Conservation (phyloP, 2,888 invertebrate species). For the Clistopyga incitator region DNA sequence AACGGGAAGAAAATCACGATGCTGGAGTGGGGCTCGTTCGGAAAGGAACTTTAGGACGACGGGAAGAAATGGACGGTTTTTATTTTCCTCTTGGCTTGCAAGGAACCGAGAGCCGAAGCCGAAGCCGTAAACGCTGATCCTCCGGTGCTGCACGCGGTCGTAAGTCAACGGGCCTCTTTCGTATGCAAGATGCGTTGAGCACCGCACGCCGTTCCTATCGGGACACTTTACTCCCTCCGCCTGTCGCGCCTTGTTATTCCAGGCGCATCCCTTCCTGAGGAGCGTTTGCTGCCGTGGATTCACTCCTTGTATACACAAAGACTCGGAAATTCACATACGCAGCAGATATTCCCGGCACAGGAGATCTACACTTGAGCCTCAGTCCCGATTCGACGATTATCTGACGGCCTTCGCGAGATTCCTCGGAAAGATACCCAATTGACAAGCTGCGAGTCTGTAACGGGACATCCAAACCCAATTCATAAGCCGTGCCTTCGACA, state of each 20-base stretch:
- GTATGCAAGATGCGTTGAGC: slow-evolving; percentile 77
- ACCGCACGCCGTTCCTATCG: slow-evolving; percentile 68
- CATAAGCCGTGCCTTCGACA: neutral
- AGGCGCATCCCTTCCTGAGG: slow-evolving; percentile 78
- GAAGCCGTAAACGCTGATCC: neutral
- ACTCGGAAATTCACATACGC: slow-evolving; percentile 74
- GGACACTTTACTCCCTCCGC: slow-evolving; percentile 60
- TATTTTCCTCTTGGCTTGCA: slow-evolving; percentile 9
- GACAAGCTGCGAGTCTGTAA: slow-evolving; percentile 2
- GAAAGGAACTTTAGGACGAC: slow-evolving; percentile 58
- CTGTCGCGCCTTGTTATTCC: slow-evolving; percentile 76
- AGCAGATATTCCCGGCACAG: neutral
- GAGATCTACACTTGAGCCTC: slow-evolving; percentile 46
- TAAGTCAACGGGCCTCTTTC: slow-evolving; percentile 73
- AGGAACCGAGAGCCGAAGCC: slow-evolving; percentile 6
- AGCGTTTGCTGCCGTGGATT: slow-evolving; percentile 72
- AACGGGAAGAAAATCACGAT: slow-evolving; percentile 36
- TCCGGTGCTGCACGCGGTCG: slow-evolving; percentile 57
- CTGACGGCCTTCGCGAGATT: slow-evolving; percentile 50
- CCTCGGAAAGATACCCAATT: slow-evolving; percentile 35
- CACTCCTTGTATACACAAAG: slow-evolving; percentile 71
- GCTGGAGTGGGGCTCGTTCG: neutral
- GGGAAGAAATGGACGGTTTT: slow-evolving; percentile 47
- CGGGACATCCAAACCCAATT: neutral
- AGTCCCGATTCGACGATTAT: slow-evolving; percentile 51